Percentiles rank a stretch among this genome's conserved stretches.
Evolutionary conservation across 2,797 vertebrate genomes (phyloP).

Genomic region (Eleutherodactylus coqui): DNA sequence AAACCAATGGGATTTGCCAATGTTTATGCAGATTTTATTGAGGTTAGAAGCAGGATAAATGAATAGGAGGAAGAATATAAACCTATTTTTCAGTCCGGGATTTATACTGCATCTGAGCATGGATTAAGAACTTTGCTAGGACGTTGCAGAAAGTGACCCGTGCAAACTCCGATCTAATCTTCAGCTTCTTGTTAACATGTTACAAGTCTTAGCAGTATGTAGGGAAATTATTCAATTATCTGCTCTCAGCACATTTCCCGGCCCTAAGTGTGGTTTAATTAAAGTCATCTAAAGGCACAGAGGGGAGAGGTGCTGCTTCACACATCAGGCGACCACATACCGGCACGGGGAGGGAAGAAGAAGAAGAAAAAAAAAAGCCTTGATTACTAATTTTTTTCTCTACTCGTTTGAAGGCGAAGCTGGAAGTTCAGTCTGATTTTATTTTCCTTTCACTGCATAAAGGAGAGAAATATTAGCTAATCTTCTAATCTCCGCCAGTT

Average conservation of each 20-base stretch:
- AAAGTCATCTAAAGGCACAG: constrained; percentile 79
- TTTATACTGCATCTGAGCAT: background rate
- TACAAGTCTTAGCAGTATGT: constrained; percentile 67
- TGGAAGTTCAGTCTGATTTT: constrained; percentile 69
- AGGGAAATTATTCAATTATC: constrained; percentile 78
- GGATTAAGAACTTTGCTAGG: background rate
- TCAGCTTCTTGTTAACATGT: background rate
- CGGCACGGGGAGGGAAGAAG: constrained; percentile 26
- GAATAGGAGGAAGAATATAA: no score
- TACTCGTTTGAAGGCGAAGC: constrained; percentile 64
- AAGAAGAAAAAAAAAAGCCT: constrained; percentile 59
- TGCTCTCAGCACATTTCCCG: constrained; percentile 68
- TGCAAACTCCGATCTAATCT: constrained; percentile 13
- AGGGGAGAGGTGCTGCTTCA: constrained; percentile 71
- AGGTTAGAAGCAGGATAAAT: no score
- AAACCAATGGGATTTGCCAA: no score
- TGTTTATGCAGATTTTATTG: no score
- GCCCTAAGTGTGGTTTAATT: constrained; percentile 82
- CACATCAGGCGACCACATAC: constrained; percentile 71
- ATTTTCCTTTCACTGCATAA: constrained; percentile 68
- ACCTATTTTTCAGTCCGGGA: background rate
- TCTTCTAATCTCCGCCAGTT: constrained; percentile 82
- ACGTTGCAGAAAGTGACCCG: background rate
- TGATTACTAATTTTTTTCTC: constrained; percentile 64
- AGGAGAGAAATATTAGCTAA: constrained; percentile 74